A percentile compares a stretch with the other conserved stretches of the same genome.
phyloP scores from a whole-genome alignment of 1,140 invertebrate species.

The Heliconius hermathena region DNA sequence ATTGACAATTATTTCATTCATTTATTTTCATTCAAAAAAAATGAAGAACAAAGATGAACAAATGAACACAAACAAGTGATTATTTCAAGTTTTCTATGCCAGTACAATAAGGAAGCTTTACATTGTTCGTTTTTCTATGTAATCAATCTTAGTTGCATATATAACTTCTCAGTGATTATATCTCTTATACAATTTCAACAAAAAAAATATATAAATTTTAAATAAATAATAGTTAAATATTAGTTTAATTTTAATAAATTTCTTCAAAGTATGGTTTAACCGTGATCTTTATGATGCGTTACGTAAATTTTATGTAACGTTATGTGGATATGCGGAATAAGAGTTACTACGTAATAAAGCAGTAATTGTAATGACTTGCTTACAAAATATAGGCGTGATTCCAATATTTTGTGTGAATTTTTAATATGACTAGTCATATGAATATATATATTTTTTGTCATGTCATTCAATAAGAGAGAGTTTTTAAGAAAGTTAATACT shows the following conservation, averaged over 20 bases:
- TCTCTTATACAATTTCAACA: slow-evolving; percentile 12
- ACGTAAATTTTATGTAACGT: slow-evolving; percentile 51
- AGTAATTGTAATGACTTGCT: background rate
- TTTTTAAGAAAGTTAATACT: background rate
- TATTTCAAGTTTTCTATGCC: background rate
- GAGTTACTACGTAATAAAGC: slow-evolving; percentile 44
- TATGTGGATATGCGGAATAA: slow-evolving; percentile 38
- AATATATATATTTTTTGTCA: background rate
- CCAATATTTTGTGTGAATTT: background rate
- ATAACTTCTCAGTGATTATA: slow-evolving; percentile 22
- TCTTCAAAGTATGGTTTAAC: background rate
- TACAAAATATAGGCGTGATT: background rate
- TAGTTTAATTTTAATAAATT: background rate
- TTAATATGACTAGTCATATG: background rate
- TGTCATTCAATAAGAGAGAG: background rate
- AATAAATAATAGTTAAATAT: slow-evolving; percentile 1
- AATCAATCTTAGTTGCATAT: slow-evolving; percentile 30
- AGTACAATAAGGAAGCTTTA: background rate
- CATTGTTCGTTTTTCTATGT: background rate
- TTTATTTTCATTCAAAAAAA: background rate
- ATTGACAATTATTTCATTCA: too few species aligned
- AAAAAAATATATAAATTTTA: background rate
- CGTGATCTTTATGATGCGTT: slow-evolving; percentile 41
- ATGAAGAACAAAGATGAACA: background rate
- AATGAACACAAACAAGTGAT: background rate